Base-by-base conservation (phyloP, 2,113 vertebrate species). In the Hypocryptadius cinnamomeus region DNA sequence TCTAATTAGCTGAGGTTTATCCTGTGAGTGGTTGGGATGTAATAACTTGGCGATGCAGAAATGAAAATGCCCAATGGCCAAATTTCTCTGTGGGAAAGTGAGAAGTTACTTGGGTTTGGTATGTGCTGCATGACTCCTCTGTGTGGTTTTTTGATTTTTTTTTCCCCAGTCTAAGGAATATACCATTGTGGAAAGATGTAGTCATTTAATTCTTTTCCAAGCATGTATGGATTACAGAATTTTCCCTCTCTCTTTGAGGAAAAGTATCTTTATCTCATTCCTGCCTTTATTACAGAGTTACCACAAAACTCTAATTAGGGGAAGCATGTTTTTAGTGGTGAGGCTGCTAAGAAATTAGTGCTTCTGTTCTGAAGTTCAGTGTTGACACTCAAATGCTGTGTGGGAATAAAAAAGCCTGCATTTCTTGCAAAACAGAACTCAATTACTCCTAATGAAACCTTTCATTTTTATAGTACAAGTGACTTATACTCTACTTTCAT, bases 1-100 rank as follows among this genome's bases (percentile, higher is more conserved):
- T 92, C 71, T 94, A 85, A 96, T 96, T 93, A 97, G 76, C 53
- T 92, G 56, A 44, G 94, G 77, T 91, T 95, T 95, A 74, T 65
- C 65, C 91, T 79, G 21, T 81, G 79, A 90, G 88, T 78, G 81
- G 90, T 77, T 93, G 90, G 66, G 65, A 31, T 2, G 8, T 87
- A 93, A 85, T 92, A 86, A 85, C 68, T 90, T 86, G 44, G 71
- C 86, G 88, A 87, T 87, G 66, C 0, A 4, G 70, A 87, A 76
- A 70, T 60, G 83, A 92, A 92, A 93, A 96, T 6, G 3, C 88
- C 92, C 80, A 83, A 9, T 74, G 47, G 92, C 69, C 3, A 81
- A 65, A 87, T 94, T 94, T 94, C 84, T 85, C 54, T 91, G 81
- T 96, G 94, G 85, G 95, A 96, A 91, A 96, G 87, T 91, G 64